A percentile compares a stretch with the other conserved stretches of the same genome.
phyloP scores from a whole-genome alignment of 1,140 invertebrate species.

The Aphidius gifuensis region DNA sequence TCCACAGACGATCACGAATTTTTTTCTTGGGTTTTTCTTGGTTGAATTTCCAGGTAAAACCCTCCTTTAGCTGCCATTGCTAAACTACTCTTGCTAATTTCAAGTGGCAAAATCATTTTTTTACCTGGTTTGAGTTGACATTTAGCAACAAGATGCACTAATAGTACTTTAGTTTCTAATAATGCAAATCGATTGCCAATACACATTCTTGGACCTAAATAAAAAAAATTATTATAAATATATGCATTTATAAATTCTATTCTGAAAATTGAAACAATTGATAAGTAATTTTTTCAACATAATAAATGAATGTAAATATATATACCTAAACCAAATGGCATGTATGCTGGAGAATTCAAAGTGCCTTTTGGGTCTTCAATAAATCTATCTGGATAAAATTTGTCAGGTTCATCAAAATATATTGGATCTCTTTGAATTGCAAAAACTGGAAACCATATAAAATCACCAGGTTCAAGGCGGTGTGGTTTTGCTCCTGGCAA shows the following conservation, averaged over 20 bases:
- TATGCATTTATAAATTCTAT: no score
- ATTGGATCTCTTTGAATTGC: slow-evolving; percentile 56
- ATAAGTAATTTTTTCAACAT: no score
- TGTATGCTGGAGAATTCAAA: slow-evolving; percentile 27
- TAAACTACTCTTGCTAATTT: slow-evolving; percentile 14
- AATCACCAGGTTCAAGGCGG: slow-evolving; percentile 13
- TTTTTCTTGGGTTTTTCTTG: no score
- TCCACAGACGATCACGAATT: no score
- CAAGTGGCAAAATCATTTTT: slow-evolving; percentile 32
- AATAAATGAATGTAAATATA: no score
- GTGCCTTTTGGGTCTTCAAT: slow-evolving; percentile 42
- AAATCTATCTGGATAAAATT: slow-evolving; percentile 60
- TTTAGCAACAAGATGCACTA: slow-evolving; percentile 34
- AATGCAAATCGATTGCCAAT: slow-evolving; percentile 48
- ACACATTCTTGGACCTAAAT: slow-evolving; percentile 33
- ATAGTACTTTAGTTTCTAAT: slow-evolving; percentile 34
- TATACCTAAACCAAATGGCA: slow-evolving; percentile 34
- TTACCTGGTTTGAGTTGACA: slow-evolving; percentile 30
- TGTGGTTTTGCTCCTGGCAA: slow-evolving; percentile 4
- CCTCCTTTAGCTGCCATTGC: slow-evolving; percentile 19
- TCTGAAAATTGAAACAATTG: no score
- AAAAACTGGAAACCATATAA: slow-evolving; percentile 39
- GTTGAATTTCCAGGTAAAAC: slow-evolving; percentile 24
- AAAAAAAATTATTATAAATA: no score
- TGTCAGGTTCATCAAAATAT: slow-evolving; percentile 58